Base-by-base conservation (phyloP, 1,140 invertebrate species). In the Nebria ingens region DNA sequence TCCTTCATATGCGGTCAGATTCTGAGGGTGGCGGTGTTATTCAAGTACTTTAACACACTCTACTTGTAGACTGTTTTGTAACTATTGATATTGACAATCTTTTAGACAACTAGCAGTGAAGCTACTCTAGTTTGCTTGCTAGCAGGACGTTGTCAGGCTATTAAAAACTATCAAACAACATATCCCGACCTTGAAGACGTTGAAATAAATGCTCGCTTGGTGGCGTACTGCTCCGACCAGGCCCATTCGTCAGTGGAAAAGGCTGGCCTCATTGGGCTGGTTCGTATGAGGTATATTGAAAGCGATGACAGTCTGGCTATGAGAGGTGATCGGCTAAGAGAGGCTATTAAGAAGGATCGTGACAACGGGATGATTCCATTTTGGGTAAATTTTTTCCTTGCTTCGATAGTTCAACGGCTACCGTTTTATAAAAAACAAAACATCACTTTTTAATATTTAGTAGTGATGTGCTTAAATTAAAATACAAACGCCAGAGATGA, bases 211-310 rank as follows among this genome's bases (percentile, higher is more conserved):
- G 86, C 89, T 1, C 80, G 89, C 59, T 78, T 97, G n/a, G 91
- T 97, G 25, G 91, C 88, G 11, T 86, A 85, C 57, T 85, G 81
- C 60, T 85, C 78, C 15, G 82, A 83, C 51, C 85, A 95, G 73
- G 86, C 92, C 1, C 93, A 97, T 71, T 94, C 91, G 0, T 93
- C 89, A 65, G 87, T 95, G 1, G 91, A 97, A 73, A 97, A 97
- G 68, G 92, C 93, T 4, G 91, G 90, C 6, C 56, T 86, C 11
- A 90, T 91, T 54, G 92, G 92, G 54, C 71, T 97, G 54, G 93
- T 97, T 1, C 85, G 89, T 61, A 89, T 97, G 85, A 79, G 90
- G 23, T 95, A 93, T 68, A 83, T 98, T 56, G 91, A 95, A 69
- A 84, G 86, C 12, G 86, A 92, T 67, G 83, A 84, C 38, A 77